Evolutionary conservation across 1,140 invertebrate species (phyloP).

Genomic region (Drosophila teissieri): DNA sequence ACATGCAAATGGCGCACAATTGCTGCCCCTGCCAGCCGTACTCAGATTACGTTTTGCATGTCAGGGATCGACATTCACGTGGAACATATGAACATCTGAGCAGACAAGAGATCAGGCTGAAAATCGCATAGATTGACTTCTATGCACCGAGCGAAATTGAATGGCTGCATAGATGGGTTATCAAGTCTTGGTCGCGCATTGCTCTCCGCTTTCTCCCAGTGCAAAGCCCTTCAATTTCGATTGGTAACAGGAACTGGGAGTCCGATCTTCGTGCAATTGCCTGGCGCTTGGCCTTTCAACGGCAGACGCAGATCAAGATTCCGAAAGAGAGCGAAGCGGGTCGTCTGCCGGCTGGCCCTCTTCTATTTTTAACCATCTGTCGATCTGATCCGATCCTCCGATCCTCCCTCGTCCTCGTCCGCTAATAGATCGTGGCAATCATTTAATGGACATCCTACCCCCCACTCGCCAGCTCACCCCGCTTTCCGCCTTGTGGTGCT

Average conservation of each 20-base stretch:
- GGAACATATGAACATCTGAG: not conserved
- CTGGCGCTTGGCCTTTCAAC: slow-evolving; percentile 40
- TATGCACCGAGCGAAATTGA: not conserved
- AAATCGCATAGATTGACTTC: too few species aligned
- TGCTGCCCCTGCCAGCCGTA: not conserved
- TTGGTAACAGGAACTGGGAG: not conserved
- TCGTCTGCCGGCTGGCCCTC: not conserved
- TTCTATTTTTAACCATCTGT: slow-evolving; percentile 45
- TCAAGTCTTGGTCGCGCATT: too few species aligned
- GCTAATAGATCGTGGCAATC: slow-evolving; percentile 78
- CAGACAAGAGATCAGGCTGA: slow-evolving; percentile 4
- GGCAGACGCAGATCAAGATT: slow-evolving; percentile 29
- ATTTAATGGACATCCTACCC: slow-evolving; percentile 68
- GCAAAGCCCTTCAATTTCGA: not conserved
- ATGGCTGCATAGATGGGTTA: too few species aligned
- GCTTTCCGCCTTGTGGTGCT: slow-evolving; percentile 28
- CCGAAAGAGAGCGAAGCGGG: not conserved
- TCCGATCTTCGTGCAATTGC: slow-evolving; percentile 10
- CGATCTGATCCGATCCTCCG: not conserved
- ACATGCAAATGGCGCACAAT: slow-evolving; percentile 4
- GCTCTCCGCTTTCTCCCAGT: not conserved
- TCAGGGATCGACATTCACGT: slow-evolving; percentile 8
- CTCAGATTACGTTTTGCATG: slow-evolving; percentile 10
- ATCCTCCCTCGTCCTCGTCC: slow-evolving; percentile 47
- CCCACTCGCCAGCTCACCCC: not conserved